These are phyloP conservation scores for Erythrocercus mccallii DNA, from an alignment of 2,113 vertebrate genomes.

Conservation along the genomic window DNA sequence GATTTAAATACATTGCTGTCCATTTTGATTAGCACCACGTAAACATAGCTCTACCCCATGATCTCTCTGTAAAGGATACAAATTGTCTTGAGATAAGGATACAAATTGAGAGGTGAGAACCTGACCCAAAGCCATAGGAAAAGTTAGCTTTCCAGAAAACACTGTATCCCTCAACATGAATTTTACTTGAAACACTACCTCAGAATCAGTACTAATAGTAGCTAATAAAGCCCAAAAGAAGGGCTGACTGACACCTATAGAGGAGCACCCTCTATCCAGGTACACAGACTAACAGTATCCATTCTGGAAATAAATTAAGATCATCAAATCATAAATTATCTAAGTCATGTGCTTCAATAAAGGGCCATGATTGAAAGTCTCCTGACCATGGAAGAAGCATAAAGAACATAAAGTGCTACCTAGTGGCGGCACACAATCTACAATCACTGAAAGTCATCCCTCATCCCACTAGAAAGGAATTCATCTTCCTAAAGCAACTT, in stretches of 20 bases:
- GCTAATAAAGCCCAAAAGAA: neutral
- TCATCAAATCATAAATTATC: neutral
- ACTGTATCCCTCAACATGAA: neutral
- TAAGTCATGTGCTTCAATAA: neutral
- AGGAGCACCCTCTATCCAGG: neutral
- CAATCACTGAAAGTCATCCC: neutral
- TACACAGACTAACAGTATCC: neutral
- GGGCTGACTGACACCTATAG: neutral
- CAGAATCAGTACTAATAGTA: neutral
- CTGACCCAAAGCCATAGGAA: neutral
- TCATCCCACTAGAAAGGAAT: neutral
- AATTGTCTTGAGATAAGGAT: neutral
- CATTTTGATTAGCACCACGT: neutral
- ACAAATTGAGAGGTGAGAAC: neutral
- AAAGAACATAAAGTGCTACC: neutral
- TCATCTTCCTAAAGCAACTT: neutral
- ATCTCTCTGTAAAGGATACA: neutral
- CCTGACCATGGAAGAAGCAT: neutral
- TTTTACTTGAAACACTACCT: neutral
- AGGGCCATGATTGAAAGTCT: neutral
- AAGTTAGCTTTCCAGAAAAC: neutral
- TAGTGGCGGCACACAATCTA: neutral
- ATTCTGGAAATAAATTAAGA: neutral
- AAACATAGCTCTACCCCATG: neutral
- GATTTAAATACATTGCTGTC: neutral